phyloP scores from a whole-genome alignment of 2,888 invertebrate genomes.

The Microchrysa polita region DNA sequence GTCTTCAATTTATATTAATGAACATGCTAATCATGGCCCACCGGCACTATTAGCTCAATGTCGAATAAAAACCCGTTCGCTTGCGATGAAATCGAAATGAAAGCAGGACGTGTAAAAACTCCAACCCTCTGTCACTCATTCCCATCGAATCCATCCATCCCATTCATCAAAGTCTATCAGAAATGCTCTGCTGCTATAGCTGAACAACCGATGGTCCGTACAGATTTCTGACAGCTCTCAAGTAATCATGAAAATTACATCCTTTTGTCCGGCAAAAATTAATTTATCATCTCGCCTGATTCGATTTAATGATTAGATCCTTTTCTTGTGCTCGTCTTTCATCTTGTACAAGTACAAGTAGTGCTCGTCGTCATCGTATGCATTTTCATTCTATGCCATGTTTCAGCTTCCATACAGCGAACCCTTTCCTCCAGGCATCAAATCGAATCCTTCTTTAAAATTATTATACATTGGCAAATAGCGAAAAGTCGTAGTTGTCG shows the following conservation, averaged over 20 bases:
- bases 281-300: conserved; percentile 31
- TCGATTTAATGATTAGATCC: conserved; percentile 32
- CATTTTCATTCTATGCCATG: background rate
- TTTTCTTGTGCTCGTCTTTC: background rate
- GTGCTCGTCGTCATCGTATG: background rate
- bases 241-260: conserved; percentile 20
- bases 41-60: background rate
- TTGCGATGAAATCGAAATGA: background rate
- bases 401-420: background rate
- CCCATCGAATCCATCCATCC: background rate
- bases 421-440: background rate
- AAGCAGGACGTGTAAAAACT: background rate
- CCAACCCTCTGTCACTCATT: background rate
- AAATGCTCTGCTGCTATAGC: no score
- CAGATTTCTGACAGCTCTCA: conserved; percentile 8
- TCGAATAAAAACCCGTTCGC: background rate
- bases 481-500: background rate
- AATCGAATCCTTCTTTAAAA: conserved; percentile 7
- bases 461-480: conserved; percentile 1
- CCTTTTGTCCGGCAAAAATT: conserved; percentile 25
- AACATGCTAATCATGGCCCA: background rate
- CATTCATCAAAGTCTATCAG: conserved; percentile 35
- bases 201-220: background rate
- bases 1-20: conserved; percentile 6
- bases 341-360: conserved; percentile 2